A percentile compares a stretch with the other conserved stretches of the same genome.
These are phyloP conservation scores for Macropus fuliginosus DNA, from an alignment of 2,797 vertebrate genomes.

Conservation along the genomic window DNA sequence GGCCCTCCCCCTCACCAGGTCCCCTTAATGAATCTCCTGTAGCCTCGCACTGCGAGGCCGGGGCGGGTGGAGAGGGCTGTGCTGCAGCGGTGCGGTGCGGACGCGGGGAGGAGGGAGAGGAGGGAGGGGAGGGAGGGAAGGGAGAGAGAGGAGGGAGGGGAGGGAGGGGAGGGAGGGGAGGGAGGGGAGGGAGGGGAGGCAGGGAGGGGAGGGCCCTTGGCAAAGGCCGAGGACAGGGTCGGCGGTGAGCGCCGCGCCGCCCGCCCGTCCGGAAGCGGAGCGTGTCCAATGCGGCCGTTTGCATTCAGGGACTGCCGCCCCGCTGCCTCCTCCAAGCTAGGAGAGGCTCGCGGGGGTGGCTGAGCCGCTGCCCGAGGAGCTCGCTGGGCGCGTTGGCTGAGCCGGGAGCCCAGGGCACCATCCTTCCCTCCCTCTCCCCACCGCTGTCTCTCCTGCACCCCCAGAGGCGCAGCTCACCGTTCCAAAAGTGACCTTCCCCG, in stretches of 20 bases:
- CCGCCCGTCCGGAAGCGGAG: neutral
- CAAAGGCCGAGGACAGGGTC: neutral
- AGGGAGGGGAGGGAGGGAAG: too few species aligned
- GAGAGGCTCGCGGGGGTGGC: neutral
- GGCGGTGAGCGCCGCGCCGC: neutral
- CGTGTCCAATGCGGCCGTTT: slow-evolving; percentile 8
- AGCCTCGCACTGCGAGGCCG: neutral
- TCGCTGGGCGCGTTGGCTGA: neutral
- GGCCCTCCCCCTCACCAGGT: neutral
- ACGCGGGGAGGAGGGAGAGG: neutral
- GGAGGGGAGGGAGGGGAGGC: too few species aligned
- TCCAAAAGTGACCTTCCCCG: neutral
- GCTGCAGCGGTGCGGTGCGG: neutral
- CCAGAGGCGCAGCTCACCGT: neutral
- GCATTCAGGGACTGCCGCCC: neutral
- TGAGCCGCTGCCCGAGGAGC: neutral
- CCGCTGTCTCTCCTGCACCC: neutral
- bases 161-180: too few species aligned
- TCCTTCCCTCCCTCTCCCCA: neutral
- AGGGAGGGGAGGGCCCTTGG: neutral
- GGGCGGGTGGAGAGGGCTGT: neutral
- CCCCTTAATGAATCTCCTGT: neutral
- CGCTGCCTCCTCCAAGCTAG: neutral
- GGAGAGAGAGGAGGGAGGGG: neutral
- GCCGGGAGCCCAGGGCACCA: neutral